Evolutionary conservation across 2,888 invertebrate species (phyloP), one percentile per base, ranked within the genome.

Genomic region (Aporophyla lueneburgensis): DNA sequence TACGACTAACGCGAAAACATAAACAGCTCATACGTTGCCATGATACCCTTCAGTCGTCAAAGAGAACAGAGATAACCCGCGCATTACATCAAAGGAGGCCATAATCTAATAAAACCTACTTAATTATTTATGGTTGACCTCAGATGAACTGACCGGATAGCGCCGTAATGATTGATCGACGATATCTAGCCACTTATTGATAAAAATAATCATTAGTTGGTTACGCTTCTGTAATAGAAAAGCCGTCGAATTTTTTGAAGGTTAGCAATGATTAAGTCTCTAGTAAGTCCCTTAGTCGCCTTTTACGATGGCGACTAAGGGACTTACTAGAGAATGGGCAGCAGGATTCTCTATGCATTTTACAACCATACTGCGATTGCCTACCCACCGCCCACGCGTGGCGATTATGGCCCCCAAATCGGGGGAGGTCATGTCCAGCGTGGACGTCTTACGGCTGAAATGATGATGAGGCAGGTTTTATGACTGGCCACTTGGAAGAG

Each of bases 171-270:
- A 81, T 78, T 84, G 70, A 77, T 66, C 12, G 59, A 63, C 70
- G 12, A 56, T 74, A 78, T 68, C 61, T 27, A 49, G 21, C 40
- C 16, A 54, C n/a, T 75, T 71, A 77, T 74, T 74, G 61, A 85
- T 77, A 43, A 74, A 76, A 56, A 70, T 83, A 73, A 70, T 83
- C 71, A 87, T 86, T 81, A 54, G 56, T 67, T 69, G 62, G 56
- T 70, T 75, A 74, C n/a, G 58, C 67, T 63, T 70, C 58, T 69
- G 72, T 61, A 51, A 3, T 19, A 33, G 6, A 5, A 24, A 21
- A 1, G 58, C 16, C 9, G n/a, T 21, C 10, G 16, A 21, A 16
- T n/a, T 73, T 12, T 65, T 59, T 63, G 27, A 75, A 78, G 65
- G 75, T 62, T 63, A 24, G 27, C 49, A n/a, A 66, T 77, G 63